Conservation (phyloP, 2,113 vertebrate genomes). For the Poeciliopsis occidentalis region DNA sequence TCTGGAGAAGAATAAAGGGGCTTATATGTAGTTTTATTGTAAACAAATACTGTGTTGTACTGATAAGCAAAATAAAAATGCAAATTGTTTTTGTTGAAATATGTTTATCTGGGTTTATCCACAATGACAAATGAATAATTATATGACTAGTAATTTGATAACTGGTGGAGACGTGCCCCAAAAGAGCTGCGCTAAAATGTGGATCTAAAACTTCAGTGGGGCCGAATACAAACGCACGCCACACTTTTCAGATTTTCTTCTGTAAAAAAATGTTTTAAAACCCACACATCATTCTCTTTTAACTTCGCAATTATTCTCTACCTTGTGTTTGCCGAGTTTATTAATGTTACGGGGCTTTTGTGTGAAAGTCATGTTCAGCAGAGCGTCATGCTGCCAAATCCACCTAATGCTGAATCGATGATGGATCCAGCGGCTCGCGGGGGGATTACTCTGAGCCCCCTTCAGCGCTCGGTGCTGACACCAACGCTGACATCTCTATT, state of each 20-base stretch:
- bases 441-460: constrained; percentile 35
- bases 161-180: background rate
- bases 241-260: background rate
- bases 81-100: background rate
- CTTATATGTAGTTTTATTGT: background rate
- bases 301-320: background rate
- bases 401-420: constrained; percentile 48
- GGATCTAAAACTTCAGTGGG: too few species aligned
- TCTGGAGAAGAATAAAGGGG: constrained; percentile 5
- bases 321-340: background rate
- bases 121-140: background rate
- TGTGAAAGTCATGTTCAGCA: constrained; percentile 38
- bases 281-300: background rate
- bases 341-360: background rate
- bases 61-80: too few species aligned
- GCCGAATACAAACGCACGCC: background rate
- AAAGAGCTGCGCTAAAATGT: too few species aligned
- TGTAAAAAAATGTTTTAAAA: background rate
- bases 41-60: background rate
- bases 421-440: background rate
- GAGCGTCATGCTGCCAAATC: constrained; percentile 41
- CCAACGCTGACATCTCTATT: background rate
- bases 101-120: background rate
- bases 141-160: background rate
- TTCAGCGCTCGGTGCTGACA: constrained; percentile 10